Base-by-base conservation (phyloP, 2,113 vertebrate genomes). In the Gyps fulvus region DNA sequence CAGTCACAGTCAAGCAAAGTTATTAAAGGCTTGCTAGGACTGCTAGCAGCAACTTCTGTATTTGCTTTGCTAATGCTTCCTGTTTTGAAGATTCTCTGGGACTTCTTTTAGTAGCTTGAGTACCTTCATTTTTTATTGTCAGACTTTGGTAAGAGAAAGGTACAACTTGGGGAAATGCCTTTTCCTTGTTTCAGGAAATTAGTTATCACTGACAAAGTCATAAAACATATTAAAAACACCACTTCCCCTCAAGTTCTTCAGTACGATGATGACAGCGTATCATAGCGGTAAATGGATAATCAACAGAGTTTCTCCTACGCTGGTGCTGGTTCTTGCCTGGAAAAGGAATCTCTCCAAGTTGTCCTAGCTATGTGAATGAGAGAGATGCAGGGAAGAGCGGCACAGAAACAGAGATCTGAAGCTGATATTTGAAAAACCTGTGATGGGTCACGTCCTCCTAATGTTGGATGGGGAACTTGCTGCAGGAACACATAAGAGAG, bases 251-350 rank as follows among this genome's bases (percentile, higher is more conserved):
- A 57, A 21, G 32, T 85, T 69, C 29, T 73, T 57, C 66, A 45
- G 2, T 49, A 58, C n/a, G 22, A 31, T 45, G 9, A 62, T 80
- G 21, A 32, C 21, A 34, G 11, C 4, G 8, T 42, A 26, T 62
- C 1, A 2, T 15, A n/a, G 49, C 57, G 16, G 29, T 17, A 63
- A 80, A 79, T 27, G 8, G 7, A 42, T 45, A 40, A 32, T 61
- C 36, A 67, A 11, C 6, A 76, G 18, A 52, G 21, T n/a, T 76
- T 76, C 7, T 61, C 17, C 15, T 31, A n/a, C 0, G 0, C 2
- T 32, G 9, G 3, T 52, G 14, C 8, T 43, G 11, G 8, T 9
- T 2, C 26, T 91, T 79, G 10, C n/a, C 31, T 65, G 11, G 26
- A 40, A 80, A 69, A 69, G 3, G 16, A 72, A 58, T 2, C 6